These are phyloP conservation scores for Hippocampus guttulatus DNA, from an alignment of 2,113 vertebrate genomes.

Conservation along the genomic window DNA sequence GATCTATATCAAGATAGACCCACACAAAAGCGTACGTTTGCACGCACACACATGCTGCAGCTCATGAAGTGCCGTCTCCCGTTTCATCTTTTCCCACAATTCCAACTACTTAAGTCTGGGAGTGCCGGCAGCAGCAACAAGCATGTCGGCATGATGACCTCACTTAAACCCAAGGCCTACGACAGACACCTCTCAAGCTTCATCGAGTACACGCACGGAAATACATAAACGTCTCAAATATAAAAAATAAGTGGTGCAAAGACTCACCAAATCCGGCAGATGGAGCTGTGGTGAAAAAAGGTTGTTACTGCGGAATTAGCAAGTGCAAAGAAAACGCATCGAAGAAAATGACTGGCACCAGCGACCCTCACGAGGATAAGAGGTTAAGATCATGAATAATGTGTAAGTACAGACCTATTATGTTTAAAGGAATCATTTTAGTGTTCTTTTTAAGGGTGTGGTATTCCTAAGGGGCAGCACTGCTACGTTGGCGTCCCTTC, in stretches of 20 bases:
- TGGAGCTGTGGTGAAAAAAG: background rate
- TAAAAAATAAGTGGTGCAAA: background rate
- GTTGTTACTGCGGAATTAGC: background rate
- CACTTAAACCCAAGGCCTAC: background rate
- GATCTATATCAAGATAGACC: constrained; percentile 10
- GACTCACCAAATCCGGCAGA: background rate
- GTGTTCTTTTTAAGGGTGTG: no score
- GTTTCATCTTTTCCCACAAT: constrained; percentile 3
- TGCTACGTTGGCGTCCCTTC: no score
- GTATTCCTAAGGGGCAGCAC: no score
- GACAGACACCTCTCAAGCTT: background rate
- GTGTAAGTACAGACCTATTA: no score
- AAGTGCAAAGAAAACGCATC: no score
- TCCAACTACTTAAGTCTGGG: constrained; percentile 2
- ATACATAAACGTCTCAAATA: no score
- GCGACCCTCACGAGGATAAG: no score
- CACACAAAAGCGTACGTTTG: constrained; percentile 18
- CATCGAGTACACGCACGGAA: background rate
- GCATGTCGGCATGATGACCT: constrained; percentile 1
- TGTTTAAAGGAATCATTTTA: no score
- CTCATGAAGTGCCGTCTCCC: constrained; percentile 33
- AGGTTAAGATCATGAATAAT: no score
- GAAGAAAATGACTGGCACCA: no score
- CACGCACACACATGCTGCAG: constrained; percentile 36
- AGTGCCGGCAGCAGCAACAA: constrained; percentile 2